A percentile compares a stretch with the other conserved stretches of the same genome.
Evolutionary conservation across 2,797 vertebrate genomes (phyloP).

Genomic region (Florisuga fusca): DNA sequence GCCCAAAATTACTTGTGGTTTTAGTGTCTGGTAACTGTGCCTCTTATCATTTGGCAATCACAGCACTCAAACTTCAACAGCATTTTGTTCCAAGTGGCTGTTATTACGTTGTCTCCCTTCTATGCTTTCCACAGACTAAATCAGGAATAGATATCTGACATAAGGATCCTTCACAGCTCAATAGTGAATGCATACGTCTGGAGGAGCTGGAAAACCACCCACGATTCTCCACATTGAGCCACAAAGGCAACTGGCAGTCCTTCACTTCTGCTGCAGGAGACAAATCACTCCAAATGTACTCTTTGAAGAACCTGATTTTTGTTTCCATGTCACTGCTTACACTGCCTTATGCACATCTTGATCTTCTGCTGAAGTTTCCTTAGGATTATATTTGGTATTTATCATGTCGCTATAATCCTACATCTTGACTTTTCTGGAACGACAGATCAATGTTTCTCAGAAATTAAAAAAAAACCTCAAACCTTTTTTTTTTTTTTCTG

Average conservation of each 20-base stretch:
- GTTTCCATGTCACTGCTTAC: not conserved
- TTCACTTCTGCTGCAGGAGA: not conserved
- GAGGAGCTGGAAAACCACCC: not conserved
- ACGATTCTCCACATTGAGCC: fast-evolving
- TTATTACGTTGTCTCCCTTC: not conserved
- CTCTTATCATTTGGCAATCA: not conserved
- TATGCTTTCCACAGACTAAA: not conserved
- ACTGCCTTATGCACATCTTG: not conserved
- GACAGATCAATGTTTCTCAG: not conserved
- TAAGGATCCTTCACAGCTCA: not conserved
- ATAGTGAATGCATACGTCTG: fast-evolving
- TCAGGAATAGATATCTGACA: not conserved
- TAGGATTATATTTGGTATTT: not conserved
- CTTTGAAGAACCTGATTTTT: not conserved
- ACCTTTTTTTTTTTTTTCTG: not conserved
- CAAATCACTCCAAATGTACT: not conserved
- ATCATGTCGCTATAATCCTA: not conserved
- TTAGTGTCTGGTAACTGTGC: not conserved
- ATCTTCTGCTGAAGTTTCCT: not conserved
- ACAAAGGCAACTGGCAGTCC: not conserved
- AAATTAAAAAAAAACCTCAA: constrained; percentile 24
- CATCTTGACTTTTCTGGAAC: not conserved
- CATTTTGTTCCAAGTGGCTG: constrained; percentile 1
- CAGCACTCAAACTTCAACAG: not conserved
- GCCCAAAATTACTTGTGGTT: not conserved